Conservation (phyloP, 2,797 vertebrate genomes). For the Lithobates pipiens region DNA sequence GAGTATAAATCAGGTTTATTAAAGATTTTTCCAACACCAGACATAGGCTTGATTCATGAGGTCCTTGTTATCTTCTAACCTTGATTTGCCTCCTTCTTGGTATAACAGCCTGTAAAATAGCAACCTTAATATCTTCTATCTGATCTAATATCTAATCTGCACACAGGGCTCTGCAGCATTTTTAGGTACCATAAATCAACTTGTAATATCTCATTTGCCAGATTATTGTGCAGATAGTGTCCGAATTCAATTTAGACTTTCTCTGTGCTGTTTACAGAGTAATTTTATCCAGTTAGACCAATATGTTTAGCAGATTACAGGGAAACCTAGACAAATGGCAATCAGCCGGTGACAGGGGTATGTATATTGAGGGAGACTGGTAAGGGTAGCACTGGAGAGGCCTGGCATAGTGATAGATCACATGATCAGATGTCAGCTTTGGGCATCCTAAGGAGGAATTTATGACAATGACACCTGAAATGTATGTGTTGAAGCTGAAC, state of each 20-base stretch:
- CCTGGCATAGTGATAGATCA: too few relatives aligned
- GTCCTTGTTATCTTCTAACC: conserved; percentile 53
- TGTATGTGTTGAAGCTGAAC: too few relatives aligned
- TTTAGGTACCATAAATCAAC: conserved; percentile 53
- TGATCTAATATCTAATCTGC: conserved; percentile 55
- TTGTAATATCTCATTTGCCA: conserved; percentile 42
- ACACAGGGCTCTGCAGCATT: conserved; percentile 10
- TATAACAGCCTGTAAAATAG: conserved; percentile 41
- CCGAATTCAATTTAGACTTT: conserved; percentile 48
- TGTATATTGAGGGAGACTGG: conserved; percentile 10
- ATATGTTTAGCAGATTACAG: conserved; percentile 25
- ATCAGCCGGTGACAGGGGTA: conserved; percentile 3
- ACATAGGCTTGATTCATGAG: conserved; percentile 29
- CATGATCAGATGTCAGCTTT: too few relatives aligned
- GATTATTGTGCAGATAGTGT: conserved; percentile 51
- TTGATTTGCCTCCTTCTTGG: conserved; percentile 48
- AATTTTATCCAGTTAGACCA: conserved; percentile 28
- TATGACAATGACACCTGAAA: too few relatives aligned
- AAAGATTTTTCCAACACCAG: conserved; percentile 14
- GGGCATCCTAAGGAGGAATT: too few relatives aligned
- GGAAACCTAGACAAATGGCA: conserved; percentile 8
- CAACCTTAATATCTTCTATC: conserved; percentile 50
- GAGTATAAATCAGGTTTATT: conserved; percentile 47
- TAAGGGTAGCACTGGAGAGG: neutral
- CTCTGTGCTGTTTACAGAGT: conserved; percentile 35